Evolutionary conservation across 1,140 invertebrate genomes (phyloP).

Genomic region (Bombus soroeensis): DNA sequence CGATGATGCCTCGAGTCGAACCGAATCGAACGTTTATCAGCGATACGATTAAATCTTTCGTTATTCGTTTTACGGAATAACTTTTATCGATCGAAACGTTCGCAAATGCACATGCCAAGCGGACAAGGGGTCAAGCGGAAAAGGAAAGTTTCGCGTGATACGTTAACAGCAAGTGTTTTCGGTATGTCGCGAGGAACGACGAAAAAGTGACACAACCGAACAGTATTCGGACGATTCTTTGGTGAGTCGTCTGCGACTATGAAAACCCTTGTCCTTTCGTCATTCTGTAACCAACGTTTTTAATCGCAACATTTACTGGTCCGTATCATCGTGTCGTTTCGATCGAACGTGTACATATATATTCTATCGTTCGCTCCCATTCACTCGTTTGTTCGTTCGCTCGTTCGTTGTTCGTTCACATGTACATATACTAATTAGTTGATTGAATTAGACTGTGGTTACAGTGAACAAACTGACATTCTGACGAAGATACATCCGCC

Average conservation of each 20-base stretch:
- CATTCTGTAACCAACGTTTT: background rate
- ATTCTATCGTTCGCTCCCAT: background rate
- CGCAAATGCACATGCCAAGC: background rate
- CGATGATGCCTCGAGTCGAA: conserved; percentile 40
- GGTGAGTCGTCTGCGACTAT: conserved; percentile 57
- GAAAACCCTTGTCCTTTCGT: background rate
- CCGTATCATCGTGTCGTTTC: background rate
- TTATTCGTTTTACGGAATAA: background rate
- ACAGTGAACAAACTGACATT: no score
- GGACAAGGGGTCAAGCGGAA: background rate
- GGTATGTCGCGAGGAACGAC: conserved; percentile 3
- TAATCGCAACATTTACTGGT: no score
- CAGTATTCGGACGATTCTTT: conserved; percentile 67
- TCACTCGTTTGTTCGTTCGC: background rate
- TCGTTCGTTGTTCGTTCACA: background rate
- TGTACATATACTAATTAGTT: background rate
- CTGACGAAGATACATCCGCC: no score
- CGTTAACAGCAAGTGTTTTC: background rate
- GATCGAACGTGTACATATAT: background rate
- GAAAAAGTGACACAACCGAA: conserved; percentile 45
- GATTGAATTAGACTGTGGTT: no score
- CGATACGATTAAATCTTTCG: background rate
- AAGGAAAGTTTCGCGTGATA: conserved; percentile 7
- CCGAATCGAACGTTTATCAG: conserved; percentile 15
- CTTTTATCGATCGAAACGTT: conserved; percentile 1